phyloP scores from a whole-genome alignment of 2,888 invertebrate species.

The Xylota segnis region DNA sequence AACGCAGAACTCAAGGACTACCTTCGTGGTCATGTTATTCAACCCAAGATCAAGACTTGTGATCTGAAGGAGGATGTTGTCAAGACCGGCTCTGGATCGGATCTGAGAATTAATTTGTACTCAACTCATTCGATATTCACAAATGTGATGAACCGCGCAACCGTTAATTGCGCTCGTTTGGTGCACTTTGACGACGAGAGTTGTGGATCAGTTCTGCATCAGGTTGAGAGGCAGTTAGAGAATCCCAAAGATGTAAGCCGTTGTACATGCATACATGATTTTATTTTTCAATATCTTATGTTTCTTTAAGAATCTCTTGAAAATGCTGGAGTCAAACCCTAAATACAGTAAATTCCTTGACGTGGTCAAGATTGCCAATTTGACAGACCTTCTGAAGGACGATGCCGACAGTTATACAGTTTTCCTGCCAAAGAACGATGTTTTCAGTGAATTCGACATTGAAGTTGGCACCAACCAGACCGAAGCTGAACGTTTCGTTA shows the following conservation, averaged over 20 bases:
- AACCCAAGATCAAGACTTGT: slow-evolving; percentile 86
- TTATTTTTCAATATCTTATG: not conserved
- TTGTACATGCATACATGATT: not conserved
- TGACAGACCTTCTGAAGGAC: slow-evolving; percentile 81
- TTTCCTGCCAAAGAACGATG: slow-evolving; percentile 84
- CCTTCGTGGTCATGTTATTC: slow-evolving; percentile 87
- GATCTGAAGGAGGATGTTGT: slow-evolving; percentile 86
- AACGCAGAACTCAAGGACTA: slow-evolving; percentile 86
- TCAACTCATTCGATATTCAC: slow-evolving; percentile 86
- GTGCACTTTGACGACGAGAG: slow-evolving; percentile 87
- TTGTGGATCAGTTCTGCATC: slow-evolving; percentile 89
- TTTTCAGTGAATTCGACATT: slow-evolving; percentile 83
- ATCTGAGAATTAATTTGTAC: slow-evolving; percentile 87
- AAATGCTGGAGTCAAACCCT: slow-evolving; percentile 82
- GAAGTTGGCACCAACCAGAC: slow-evolving; percentile 78
- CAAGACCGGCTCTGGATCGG: slow-evolving; percentile 85
- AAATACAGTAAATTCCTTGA: slow-evolving; percentile 83
- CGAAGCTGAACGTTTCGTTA: slow-evolving; percentile 81
- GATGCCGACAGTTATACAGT: slow-evolving; percentile 81
- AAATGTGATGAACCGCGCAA: slow-evolving; percentile 86
- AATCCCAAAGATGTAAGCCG: slow-evolving; percentile 81
- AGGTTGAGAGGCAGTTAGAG: slow-evolving; percentile 87
- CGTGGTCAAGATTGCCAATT: slow-evolving; percentile 82
- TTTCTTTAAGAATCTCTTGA: slow-evolving; percentile 80
- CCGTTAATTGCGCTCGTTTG: slow-evolving; percentile 89